Evolutionary conservation across 1,140 invertebrate species (phyloP).

Genomic region (Bombus sibiricus): DNA sequence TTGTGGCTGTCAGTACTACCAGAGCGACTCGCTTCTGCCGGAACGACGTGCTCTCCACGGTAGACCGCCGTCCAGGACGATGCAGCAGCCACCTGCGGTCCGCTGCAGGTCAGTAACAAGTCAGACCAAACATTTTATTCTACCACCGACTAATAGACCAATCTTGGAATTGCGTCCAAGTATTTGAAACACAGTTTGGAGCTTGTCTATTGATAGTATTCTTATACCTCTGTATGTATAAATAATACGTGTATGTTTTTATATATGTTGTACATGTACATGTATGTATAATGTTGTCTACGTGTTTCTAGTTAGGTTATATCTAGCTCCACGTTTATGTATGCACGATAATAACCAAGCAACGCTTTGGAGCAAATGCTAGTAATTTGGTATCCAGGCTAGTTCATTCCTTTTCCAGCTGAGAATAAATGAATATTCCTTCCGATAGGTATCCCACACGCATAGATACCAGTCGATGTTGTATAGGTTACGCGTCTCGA

Average conservation of each 20-base stretch:
- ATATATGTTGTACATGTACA: not conserved
- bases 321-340: not conserved
- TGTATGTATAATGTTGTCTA: not conserved
- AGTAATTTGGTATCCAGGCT: conserved; percentile 17
- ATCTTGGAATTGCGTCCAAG: not conserved
- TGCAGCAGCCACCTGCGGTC: conserved; percentile 63
- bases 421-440: not conserved
- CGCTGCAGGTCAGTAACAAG: conserved; percentile 69
- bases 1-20: conserved; percentile 92
- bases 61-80: conserved; percentile 71
- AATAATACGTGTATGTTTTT: not conserved
- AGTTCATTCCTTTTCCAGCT: not conserved
- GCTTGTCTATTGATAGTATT: not conserved
- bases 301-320: not conserved
- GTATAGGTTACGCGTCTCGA: conserved; percentile 56
- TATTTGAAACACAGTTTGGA: not conserved
- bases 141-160: not conserved
- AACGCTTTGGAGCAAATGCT: not conserved
- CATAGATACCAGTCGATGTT: not conserved
- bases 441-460: not conserved
- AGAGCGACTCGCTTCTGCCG: conserved; percentile 89
- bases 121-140: not conserved
- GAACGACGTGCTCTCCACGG: conserved; percentile 87
- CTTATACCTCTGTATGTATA: not conserved
- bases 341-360: not conserved